These are phyloP conservation scores for Delphinapterus leucas DNA, from an alignment of 2,113 vertebrate genomes.

Conservation along the genomic window DNA sequence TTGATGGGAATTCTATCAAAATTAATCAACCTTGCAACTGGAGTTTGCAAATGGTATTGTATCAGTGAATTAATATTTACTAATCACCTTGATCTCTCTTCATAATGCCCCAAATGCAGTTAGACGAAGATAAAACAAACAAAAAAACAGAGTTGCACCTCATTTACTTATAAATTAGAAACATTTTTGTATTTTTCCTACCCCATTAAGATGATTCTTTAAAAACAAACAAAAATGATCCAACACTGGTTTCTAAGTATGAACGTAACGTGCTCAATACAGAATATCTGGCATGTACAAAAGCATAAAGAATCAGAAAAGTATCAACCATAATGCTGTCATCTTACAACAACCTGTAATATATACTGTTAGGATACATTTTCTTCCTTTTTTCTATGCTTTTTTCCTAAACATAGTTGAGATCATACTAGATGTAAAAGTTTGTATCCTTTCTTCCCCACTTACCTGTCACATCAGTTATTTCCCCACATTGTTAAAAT, in stretches of 20 bases:
- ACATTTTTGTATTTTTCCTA: not conserved
- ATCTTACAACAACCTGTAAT: not conserved
- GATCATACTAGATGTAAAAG: not conserved
- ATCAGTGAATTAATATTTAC: not conserved
- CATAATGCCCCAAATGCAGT: not conserved
- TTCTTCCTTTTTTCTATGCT: not conserved
- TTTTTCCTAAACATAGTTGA: not conserved
- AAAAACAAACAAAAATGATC: not conserved
- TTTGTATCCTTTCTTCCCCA: not conserved
- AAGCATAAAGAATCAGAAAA: constrained; percentile 24
- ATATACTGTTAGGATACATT: not conserved
- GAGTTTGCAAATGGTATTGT: not conserved
- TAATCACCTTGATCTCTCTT: not conserved
- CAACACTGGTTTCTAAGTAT: not conserved
- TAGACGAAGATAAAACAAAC: not conserved
- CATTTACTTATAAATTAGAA: not conserved
- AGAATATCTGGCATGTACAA: not conserved
- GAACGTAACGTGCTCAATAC: not conserved
- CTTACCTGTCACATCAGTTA: not conserved
- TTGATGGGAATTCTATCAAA: not conserved
- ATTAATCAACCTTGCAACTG: not conserved
- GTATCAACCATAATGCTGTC: not conserved
- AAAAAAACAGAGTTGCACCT: not conserved
- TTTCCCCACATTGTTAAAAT: not conserved
- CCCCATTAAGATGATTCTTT: not conserved